phyloP scores from a whole-genome alignment of 2,113 vertebrate genomes.

The Podiceps cristatus region DNA sequence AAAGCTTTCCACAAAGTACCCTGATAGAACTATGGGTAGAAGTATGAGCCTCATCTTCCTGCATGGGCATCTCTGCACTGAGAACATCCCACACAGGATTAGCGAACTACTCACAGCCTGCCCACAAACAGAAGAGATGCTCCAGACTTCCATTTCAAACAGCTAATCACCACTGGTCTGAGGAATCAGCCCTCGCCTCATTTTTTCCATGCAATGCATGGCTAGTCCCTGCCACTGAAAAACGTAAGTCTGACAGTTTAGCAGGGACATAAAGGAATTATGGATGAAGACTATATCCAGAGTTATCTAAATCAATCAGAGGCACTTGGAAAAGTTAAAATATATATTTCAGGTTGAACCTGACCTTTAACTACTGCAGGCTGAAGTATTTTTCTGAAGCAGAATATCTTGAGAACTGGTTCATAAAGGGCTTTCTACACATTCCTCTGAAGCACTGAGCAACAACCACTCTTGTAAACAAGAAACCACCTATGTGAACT shows the following conservation, averaged over 20 bases:
- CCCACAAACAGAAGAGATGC: neutral
- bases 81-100: neutral
- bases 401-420: neutral
- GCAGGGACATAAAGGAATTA: neutral
- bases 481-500: neutral
- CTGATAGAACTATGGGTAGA: neutral
- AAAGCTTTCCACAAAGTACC: neutral
- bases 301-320: neutral
- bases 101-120: neutral
- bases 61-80: neutral
- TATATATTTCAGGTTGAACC: neutral
- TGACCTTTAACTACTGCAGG: neutral
- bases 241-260: neutral
- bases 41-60: neutral
- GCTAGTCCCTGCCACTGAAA: neutral
- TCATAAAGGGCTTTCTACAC: neutral
- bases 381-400: neutral
- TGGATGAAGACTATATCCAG: neutral
- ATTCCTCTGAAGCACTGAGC: neutral
- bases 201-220: rapidly evolving
- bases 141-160: neutral
- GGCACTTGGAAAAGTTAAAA: neutral
- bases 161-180: neutral
- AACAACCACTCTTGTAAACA: neutral
- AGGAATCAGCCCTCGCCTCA: neutral